Base-by-base conservation (phyloP, 2,797 vertebrate genomes). In the Coluber constrictor region DNA sequence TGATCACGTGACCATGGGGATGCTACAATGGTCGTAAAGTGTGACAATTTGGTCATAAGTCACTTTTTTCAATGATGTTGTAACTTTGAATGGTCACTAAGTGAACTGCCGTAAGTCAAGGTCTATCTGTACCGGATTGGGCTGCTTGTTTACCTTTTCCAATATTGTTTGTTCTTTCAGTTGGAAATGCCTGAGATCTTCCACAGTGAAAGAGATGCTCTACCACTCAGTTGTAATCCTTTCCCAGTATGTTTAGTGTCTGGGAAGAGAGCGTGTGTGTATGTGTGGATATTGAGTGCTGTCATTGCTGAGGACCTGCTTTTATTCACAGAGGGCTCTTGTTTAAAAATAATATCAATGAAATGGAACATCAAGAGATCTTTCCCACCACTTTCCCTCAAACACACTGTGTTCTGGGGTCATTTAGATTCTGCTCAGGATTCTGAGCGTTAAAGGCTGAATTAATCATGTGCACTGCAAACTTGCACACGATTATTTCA, bases 341-440 rank as follows among this genome's bases (percentile, higher is more conserved):
- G 95, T 94, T 93, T 83, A 54, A 1, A 93, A 79, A 90, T 90
- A 87, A 57, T 37, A 29, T 32, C 47, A 23, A 29, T 60, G 18
- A 8, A 32, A 87, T 89, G 47, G 5, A 1, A 29, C 7, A 90
- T 43, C 92, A 2, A 57, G 57, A 92, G n/a, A 16, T 60, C 88
- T 95, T 95, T 94, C 88, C 92, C 93, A 43, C 12, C 25, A 16
- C 0, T 86, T 93, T 43, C 87, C 32, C 29, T 51, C 74, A 92
- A 92, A 43, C n/a, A 1, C 90, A 37, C 92, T 1, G 0, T 89
- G 91, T 1, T 88, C 32, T 90, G 16, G n/a, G 55, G 51, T 54
- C 57, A 27, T 74, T 89, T 92, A 59, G 57, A 86, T 61, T 86
- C 70, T 83, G 29, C 37, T 60, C 23, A 86, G 57, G 47, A 20